A percentile compares a stretch with the other conserved stretches of the same genome.
Conservation (phyloP, 1,140 invertebrate genomes). For the Chelonus insularis region DNA sequence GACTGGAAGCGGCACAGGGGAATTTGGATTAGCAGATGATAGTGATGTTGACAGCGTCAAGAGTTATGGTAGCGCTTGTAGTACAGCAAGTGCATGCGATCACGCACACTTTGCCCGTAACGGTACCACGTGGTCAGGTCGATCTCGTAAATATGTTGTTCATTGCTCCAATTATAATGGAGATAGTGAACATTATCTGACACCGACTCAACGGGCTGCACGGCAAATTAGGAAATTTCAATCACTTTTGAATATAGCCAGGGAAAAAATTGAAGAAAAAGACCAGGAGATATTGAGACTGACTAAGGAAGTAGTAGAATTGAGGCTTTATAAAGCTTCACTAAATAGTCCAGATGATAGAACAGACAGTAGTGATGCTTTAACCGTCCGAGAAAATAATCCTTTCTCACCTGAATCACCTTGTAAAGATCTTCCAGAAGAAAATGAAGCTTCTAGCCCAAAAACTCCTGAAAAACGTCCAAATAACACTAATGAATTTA, state of each 20-base stretch:
- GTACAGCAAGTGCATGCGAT: slow-evolving; percentile 72
- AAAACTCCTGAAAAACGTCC: slow-evolving; percentile 39
- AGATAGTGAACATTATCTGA: slow-evolving; percentile 77
- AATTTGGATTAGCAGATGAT: slow-evolving; percentile 58
- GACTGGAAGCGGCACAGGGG: slow-evolving; percentile 38
- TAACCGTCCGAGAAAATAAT: slow-evolving; percentile 71
- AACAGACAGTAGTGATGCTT: slow-evolving; percentile 71
- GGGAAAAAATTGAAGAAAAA: slow-evolving; percentile 76
- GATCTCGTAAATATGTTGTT: slow-evolving; percentile 71
- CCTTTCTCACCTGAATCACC: slow-evolving; percentile 54
- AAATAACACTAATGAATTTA: slow-evolving; percentile 5
- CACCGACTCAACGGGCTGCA: slow-evolving; percentile 81
- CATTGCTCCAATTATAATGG: slow-evolving; percentile 79
- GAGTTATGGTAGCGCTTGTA: slow-evolving; percentile 74
- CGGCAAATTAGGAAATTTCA: slow-evolving; percentile 72
- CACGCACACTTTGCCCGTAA: slow-evolving; percentile 79
- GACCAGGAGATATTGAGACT: slow-evolving; percentile 78
- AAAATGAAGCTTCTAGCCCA: slow-evolving; percentile 28
- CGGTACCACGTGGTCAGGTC: slow-evolving; percentile 73
- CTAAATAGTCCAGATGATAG: slow-evolving; percentile 73
- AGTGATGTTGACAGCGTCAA: slow-evolving; percentile 77
- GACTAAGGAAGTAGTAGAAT: slow-evolving; percentile 80
- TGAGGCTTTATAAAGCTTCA: slow-evolving; percentile 77
- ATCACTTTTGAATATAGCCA: slow-evolving; percentile 71
- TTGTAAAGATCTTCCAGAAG: slow-evolving; percentile 44